Percentiles rank a stretch among this genome's conserved stretches.
Conservation (phyloP, 2,888 invertebrate species). For the Linnaemya tessellans region DNA sequence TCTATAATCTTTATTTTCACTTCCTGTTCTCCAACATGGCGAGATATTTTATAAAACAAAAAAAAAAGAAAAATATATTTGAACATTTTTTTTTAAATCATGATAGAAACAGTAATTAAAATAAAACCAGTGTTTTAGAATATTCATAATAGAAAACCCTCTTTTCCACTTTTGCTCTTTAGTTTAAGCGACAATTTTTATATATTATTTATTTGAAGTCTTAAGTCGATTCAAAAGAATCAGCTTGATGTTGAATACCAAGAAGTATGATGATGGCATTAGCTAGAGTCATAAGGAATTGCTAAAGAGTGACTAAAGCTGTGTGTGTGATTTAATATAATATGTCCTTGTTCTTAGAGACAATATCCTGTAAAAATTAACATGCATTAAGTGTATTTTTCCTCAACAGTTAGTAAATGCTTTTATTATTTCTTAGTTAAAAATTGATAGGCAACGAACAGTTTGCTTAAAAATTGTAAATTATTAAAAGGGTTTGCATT, state of each 20-base stretch:
- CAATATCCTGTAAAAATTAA: constrained; percentile 39
- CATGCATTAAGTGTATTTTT: constrained; percentile 48
- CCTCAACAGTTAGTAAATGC: constrained; percentile 3
- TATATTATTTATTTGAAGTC: constrained; percentile 56
- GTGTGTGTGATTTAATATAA: constrained; percentile 14
- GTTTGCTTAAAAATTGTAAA: constrained; percentile 47
- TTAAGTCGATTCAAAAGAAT: constrained; percentile 40
- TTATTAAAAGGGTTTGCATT: constrained; percentile 12
- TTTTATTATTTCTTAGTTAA: constrained; percentile 32
- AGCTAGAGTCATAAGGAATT: not conserved
- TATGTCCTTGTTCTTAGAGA: not conserved
- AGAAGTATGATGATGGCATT: not conserved
- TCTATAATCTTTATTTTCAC: too few relatives aligned
- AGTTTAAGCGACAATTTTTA: constrained; percentile 35
- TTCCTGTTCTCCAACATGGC: too few relatives aligned
- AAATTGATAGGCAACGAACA: constrained; percentile 44
- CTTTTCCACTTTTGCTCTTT: not conserved
- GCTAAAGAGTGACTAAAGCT: not conserved
- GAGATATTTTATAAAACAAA: too few relatives aligned
- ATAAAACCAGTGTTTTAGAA: too few relatives aligned
- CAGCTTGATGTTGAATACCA: constrained; percentile 4
- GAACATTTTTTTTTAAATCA: too few relatives aligned
- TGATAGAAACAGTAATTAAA: too few relatives aligned
- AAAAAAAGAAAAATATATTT: too few relatives aligned
- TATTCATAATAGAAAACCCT: too few relatives aligned